phyloP scores from a whole-genome alignment of 37 sponge, comb jelly and placozoan genomes.

The Axinella damicornis region DNA sequence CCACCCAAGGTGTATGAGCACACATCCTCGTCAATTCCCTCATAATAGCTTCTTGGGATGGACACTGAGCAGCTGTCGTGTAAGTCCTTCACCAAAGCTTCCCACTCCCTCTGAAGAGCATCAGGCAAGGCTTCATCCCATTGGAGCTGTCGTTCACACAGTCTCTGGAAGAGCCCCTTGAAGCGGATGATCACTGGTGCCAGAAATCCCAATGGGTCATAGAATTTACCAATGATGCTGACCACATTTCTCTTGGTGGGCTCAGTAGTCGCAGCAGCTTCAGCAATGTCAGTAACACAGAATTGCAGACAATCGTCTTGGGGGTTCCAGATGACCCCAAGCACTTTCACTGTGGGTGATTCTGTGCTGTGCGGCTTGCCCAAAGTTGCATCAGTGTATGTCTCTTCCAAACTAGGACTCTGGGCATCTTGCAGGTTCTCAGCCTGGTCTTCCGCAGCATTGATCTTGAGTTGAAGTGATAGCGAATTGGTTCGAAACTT shows the following conservation, averaged over 20 bases:
- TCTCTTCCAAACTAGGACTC: not conserved
- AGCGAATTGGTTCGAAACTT: slow-evolving; percentile 41
- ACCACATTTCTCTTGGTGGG: slow-evolving; percentile 33
- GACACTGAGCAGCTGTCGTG: not conserved
- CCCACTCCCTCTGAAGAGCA: not conserved
- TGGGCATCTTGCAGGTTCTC: no score
- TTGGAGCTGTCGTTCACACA: not conserved
- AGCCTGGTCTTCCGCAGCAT: not conserved
- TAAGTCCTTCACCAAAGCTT: not conserved
- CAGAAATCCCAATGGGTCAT: slow-evolving; percentile 29
- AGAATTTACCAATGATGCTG: slow-evolving; percentile 2
- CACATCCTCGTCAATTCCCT: slow-evolving; percentile 9
- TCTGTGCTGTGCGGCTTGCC: not conserved
- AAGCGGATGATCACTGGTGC: slow-evolving; percentile 31
- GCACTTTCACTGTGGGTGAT: slow-evolving; percentile 5
- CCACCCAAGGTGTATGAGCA: slow-evolving; percentile 2
- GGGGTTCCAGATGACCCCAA: slow-evolving; percentile 24
- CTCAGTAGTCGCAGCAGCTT: not conserved
- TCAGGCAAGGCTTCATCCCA: slow-evolving; percentile 15
- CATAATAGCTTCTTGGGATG: slow-evolving; percentile 22
- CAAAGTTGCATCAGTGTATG: slow-evolving; percentile 10
- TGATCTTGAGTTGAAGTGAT: slow-evolving; percentile 12
- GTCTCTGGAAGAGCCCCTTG: slow-evolving; percentile 25
- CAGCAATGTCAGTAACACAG: not conserved
- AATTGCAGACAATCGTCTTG: not conserved